Percentiles rank a stretch among this genome's conserved stretches.
Conservation (phyloP, 2,888 invertebrate genomes). For the Sinhomidia bicolor region DNA sequence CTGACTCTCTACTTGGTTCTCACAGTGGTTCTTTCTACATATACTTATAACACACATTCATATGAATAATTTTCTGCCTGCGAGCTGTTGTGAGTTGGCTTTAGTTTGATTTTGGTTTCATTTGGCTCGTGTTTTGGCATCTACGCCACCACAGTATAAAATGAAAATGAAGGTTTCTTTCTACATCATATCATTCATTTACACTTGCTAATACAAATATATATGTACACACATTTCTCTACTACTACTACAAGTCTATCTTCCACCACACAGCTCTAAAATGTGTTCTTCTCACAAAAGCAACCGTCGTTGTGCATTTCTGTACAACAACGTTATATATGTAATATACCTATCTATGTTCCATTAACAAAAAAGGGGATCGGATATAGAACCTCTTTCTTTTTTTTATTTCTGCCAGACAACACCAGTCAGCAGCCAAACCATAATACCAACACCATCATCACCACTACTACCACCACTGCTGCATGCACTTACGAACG, state of each 20-base stretch:
- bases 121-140: constrained; percentile 63
- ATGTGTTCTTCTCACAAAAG: no score
- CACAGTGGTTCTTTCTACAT: neutral
- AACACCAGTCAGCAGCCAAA: constrained; percentile 27
- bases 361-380: constrained; percentile 46
- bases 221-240: neutral
- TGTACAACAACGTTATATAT: no score
- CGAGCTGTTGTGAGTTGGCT: constrained; percentile 43
- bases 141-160: neutral
- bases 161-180: neutral
- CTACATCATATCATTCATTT: constrained; percentile 4
- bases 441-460: no score
- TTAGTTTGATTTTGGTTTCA: constrained; percentile 63
- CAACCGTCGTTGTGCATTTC: no score
- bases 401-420: constrained; percentile 29
- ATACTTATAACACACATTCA: no score
- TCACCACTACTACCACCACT: no score
- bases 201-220: neutral
- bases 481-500: neutral
- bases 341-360: neutral
- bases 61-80: neutral
- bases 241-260: neutral
- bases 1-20: neutral
- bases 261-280: neutral
- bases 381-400: constrained; percentile 40